Evolutionary conservation across 2,113 vertebrate genomes (phyloP).

Genomic region (Xiphophorus couchianus): DNA sequence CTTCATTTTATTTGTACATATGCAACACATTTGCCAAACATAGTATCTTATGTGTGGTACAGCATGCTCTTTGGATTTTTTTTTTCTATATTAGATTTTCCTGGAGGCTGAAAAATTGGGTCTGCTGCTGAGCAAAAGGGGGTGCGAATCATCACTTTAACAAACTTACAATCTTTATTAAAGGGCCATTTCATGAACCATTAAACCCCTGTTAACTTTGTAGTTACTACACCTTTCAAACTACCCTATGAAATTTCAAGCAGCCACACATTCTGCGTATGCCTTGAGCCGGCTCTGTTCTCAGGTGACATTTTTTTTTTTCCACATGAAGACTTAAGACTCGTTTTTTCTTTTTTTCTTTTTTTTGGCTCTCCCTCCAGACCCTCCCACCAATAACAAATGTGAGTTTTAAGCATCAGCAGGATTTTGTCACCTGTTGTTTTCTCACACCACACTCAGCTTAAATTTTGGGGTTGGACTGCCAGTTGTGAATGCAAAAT

Average conservation of each 20-base stretch:
- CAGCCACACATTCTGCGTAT: too few species aligned
- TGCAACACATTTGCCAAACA: background rate
- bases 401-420: constrained; percentile 56
- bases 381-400: constrained; percentile 43
- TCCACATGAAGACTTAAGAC: background rate
- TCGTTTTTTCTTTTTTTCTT: background rate
- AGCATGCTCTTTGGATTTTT: too few species aligned
- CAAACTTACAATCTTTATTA: too few species aligned
- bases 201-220: too few species aligned
- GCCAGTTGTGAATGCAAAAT: constrained; percentile 40
- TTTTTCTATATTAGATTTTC: too few species aligned
- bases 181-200: too few species aligned
- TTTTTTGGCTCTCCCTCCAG: background rate
- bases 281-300: background rate
- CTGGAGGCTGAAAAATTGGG: too few species aligned
- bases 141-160: too few species aligned
- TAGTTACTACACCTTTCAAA: too few species aligned
- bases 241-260: too few species aligned
- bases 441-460: constrained; percentile 48
- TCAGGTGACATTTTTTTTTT: background rate
- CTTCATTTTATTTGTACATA: background rate
- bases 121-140: too few species aligned
- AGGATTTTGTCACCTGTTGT: constrained; percentile 71
- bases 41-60: too few species aligned
- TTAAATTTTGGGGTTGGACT: constrained; percentile 36